A percentile compares a stretch with the other conserved stretches of the same genome.
phyloP scores from a whole-genome alignment of 2,113 vertebrate species.

The Pogonocichla stellata region DNA sequence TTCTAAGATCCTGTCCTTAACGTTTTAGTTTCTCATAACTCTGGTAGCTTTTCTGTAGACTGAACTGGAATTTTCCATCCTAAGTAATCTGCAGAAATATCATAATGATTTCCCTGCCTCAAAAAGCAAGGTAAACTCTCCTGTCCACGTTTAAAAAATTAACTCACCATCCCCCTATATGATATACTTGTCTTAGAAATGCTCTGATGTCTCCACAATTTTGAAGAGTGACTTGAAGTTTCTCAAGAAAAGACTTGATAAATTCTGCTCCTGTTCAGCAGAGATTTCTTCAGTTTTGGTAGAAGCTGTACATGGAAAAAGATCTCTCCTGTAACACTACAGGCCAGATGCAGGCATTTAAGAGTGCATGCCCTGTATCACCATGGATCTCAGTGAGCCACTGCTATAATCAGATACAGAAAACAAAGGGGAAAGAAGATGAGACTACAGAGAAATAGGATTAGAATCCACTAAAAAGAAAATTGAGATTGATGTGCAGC shows the following conservation, averaged over 20 bases:
- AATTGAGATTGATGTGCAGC: background rate
- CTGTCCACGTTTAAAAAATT: background rate
- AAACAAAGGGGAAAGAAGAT: background rate
- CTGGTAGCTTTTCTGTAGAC: background rate
- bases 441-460: background rate
- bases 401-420: background rate
- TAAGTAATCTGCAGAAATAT: background rate
- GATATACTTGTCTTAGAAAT: background rate
- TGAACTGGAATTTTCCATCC: slow-evolving; percentile 20
- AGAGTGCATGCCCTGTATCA: background rate
- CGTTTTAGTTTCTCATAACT: background rate
- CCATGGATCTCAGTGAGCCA: background rate
- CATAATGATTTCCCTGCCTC: background rate
- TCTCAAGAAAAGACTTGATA: background rate
- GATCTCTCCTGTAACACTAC: background rate
- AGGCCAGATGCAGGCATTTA: background rate
- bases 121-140: background rate
- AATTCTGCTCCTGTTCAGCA: background rate
- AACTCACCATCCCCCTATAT: background rate
- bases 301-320: background rate
- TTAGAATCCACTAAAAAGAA: background rate
- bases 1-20: background rate
- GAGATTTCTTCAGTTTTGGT: background rate
- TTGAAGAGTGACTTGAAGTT: background rate
- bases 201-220: background rate